A percentile compares a stretch with the other conserved stretches of the same genome.
Evolutionary conservation across 2,888 invertebrate genomes (phyloP).

Genomic region (Nemotelus nigrinus): DNA sequence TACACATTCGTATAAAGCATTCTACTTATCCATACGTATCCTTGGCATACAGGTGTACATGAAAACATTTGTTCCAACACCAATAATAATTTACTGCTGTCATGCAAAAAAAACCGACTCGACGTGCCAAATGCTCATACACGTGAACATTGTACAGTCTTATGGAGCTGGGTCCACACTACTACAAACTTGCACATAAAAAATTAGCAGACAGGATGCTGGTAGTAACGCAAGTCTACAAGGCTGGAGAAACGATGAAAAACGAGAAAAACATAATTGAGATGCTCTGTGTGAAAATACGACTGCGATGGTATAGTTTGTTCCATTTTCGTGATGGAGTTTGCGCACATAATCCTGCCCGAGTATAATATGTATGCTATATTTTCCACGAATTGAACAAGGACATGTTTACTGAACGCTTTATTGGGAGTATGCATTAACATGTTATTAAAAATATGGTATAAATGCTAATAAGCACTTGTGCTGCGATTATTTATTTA

Average conservation of each 20-base stretch:
- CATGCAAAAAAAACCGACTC: constrained; percentile 9
- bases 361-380: background rate
- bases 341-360: constrained; percentile 19
- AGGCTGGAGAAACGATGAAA: background rate
- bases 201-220: too few species aligned
- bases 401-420: constrained; percentile 20
- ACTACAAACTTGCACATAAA: too few species aligned
- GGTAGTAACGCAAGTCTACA: background rate
- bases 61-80: constrained; percentile 48
- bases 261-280: constrained; percentile 35
- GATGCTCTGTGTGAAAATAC: constrained; percentile 5
- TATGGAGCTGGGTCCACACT: too few species aligned
- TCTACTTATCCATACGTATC: background rate
- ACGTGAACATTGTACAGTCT: background rate
- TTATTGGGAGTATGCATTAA: constrained; percentile 30
- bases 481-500: constrained; percentile 3
- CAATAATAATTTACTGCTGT: constrained; percentile 47
- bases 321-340: constrained; percentile 27
- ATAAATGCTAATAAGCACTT: constrained; percentile 26
- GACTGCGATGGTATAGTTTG: background rate
- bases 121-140: background rate
- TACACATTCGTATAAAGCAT: background rate
- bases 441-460: constrained; percentile 39
- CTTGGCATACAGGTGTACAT: constrained; percentile 41
- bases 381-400: constrained; percentile 1